Base-by-base conservation (phyloP, 1,140 invertebrate species). In the Habropoda laboriosa region DNA sequence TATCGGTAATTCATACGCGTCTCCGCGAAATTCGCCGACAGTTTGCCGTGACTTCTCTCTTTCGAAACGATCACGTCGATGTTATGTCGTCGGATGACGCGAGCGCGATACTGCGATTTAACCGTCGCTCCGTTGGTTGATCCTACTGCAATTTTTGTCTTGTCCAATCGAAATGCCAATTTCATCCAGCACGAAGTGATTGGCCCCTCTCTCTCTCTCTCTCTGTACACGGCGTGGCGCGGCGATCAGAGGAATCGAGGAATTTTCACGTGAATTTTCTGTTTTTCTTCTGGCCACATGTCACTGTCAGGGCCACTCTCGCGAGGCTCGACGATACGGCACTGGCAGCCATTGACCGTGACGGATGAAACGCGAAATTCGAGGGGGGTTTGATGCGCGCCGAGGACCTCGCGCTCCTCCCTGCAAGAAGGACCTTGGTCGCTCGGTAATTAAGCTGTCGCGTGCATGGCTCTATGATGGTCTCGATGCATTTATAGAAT, bases 151-250 rank as follows among this genome's bases (percentile, higher is more conserved):
- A 85, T 85, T 85, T 86, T 86, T 85, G 81, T 80, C 67, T 85
- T 75, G 82, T 79, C 82, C 85, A 81, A 87, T 85, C 63, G 83
- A 82, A 82, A 85, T 86, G 79, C 85, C 86, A 87, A 87, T 87
- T 86, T 82, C 75, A 85, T 85, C 53, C 73, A 68, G 73, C 55
- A 40, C 75, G 74, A 42, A 67, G 70, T 81, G 84, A 86, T 86
- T 79, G 74, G 64, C 75, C n/a, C n/a, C n/a, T n/a, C n/a, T 35
- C 63, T 38, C 40, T 51, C 30, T 51, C 57, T 40, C 13, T 51
- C 55, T 40, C 35, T 55, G 68, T 32, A 18, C 38, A 57, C 16
- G 3, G n/a, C 30, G n/a, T n/a, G n/a, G n/a, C n/a, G n/a, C 64
- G 30, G 55, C 68, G 70, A 74, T 73, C 79, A 61, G 72, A 68